phyloP scores from a whole-genome alignment of 1,140 invertebrate species.

The Drosophila simulans region DNA sequence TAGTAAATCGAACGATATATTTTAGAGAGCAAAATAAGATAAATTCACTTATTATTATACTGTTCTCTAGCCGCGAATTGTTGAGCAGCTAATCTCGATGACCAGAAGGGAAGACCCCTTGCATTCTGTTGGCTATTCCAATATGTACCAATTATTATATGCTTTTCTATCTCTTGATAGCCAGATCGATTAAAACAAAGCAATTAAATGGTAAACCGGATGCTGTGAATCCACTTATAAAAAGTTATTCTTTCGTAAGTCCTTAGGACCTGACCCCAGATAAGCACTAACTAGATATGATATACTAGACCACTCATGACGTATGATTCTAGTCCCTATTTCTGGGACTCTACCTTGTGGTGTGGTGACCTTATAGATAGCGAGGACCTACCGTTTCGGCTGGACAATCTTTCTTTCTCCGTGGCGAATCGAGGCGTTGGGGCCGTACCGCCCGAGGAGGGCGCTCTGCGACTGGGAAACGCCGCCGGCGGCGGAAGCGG shows the following conservation, averaged over 20 bases:
- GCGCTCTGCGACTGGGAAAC: constrained; percentile 71
- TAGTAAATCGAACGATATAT: not conserved
- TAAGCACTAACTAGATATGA: not conserved
- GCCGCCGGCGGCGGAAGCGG: constrained; percentile 64
- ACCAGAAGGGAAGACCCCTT: too few species aligned
- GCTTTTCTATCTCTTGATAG: too few species aligned
- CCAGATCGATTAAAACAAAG: too few species aligned
- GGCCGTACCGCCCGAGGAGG: constrained; percentile 68
- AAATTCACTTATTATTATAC: too few species aligned
- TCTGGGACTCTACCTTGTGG: not conserved
- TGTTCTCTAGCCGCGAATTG: too few species aligned
- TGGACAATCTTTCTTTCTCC: constrained; percentile 75
- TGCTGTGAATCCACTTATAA: too few species aligned
- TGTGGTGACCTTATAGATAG: not conserved
- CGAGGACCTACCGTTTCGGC: constrained; percentile 79
- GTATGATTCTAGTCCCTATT: not conserved
- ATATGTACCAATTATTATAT: too few species aligned
- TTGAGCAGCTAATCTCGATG: not conserved
- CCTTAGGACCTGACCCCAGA: too few species aligned
- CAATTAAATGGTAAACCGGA: too few species aligned
- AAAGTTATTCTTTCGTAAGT: too few species aligned
- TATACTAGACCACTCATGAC: not conserved
- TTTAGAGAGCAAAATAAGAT: not conserved
- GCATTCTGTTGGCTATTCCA: too few species aligned
- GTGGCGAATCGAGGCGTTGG: constrained; percentile 74